Evolutionary conservation across 2,888 invertebrate genomes (phyloP), one percentile per base, ranked within the genome.

Genomic region (Calameuta idolon): DNA sequence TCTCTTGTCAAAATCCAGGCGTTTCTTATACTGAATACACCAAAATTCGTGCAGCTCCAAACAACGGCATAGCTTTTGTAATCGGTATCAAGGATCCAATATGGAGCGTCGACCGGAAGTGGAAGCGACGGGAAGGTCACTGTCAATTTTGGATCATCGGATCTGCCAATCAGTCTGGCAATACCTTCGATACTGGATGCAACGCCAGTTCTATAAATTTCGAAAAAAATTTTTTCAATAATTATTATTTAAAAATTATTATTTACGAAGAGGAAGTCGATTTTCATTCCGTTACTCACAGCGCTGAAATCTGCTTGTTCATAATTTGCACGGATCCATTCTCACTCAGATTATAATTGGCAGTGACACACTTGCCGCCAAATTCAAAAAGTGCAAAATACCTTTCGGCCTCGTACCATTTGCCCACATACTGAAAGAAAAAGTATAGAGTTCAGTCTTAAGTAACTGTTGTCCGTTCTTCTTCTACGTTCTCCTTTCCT

Each of bases 341-440:
- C 85, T 89, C 92, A 84, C 86, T 92, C 81, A 85, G 86, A 81
- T 90, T 92, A 89, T 96, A 96, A 79, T 93, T 93, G 0, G 96
- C 95, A 3, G 94, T 94, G 76, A 96, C 94, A 88, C 96, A 97
- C 87, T 94, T 95, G 40, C 95, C 95, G 5, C 95, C 95, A 12
- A 95, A 90, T 90, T 96, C 95, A 89, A 96, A 95, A n/a, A 95
- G 86, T 73, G 95, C 94, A 86, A 96, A 96, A 90, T 96, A 97
- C 85, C 95, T 94, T 85, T 95, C 94, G 31, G 94, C 93, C 90
- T 97, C 96, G 87, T 95, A 96, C 96, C 96, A 97, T 86, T 94
- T 94, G 69, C 97, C 96, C 87, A 95, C 88, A 86, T 95, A 96
- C 96, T 96, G 92, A 76, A 92, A 92, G 78, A 31, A 81, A 35